Base-by-base conservation (phyloP, 1,140 invertebrate genomes). In the Neuroterus valhalla region DNA sequence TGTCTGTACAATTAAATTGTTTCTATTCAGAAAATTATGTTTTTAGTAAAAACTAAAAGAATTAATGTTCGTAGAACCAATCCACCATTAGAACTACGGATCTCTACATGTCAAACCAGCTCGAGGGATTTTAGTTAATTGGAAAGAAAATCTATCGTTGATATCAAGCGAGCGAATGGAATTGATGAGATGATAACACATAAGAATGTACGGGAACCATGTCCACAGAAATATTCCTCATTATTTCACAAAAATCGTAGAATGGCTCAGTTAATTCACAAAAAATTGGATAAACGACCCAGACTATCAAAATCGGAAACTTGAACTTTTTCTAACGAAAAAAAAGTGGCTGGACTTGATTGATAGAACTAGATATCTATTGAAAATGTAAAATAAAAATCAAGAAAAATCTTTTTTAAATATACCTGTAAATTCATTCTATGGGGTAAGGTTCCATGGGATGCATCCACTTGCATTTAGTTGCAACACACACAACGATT, bases 401-500 rank as follows among this genome's bases (percentile, higher is more conserved):
- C 23, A 26, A 31, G 55, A 62, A 62, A n/a, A 62, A 62, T 62
- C 55, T 31, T 31, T 62, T 38, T 62, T 62, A 81, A 81, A 85
- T 89, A 85, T 90, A 90, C 89, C 89, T 90, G 88, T 86, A 81
- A 86, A 85, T 85, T 87, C 86, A 89, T 89, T 89, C 85, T 89
- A 89, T 86, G 86, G 88, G 88, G 84, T 86, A 89, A 88, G 84
- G 87, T 88, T 90, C 89, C 89, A 89, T 84, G 84, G 88, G 89
- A 89, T 87, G 88, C 88, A 89, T 90, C 88, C 89, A 90, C 88
- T 89, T 89, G 88, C 87, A 86, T 90, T 90, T 89, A 90, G 89
- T 90, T 85, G 88, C 88, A 90, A 90, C 86, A 90, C 89, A 90
- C 89, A 90, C 87, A 90, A 90, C 89, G 89, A 90, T 89, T 82